A percentile compares a stretch with the other conserved stretches of the same genome.
Conservation (phyloP, 2,113 vertebrate species). For the Crotophaga sulcirostris region DNA sequence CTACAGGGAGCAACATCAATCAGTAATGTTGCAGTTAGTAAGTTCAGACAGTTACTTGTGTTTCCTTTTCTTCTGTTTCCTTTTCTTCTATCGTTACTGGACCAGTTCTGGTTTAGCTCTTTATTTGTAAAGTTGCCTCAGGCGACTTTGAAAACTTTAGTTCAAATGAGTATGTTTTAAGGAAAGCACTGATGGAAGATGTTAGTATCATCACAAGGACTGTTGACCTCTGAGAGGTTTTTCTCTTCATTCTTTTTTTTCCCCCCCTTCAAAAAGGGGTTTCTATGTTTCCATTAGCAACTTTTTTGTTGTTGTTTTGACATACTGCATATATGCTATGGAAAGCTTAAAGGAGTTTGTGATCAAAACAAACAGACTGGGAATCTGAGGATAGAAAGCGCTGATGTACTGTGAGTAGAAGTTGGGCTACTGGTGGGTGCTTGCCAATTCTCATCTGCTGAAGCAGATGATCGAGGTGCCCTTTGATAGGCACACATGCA, state of each 20-base stretch:
- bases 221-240: neutral
- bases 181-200: neutral
- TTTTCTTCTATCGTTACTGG: neutral
- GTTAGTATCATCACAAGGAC: neutral
- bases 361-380: neutral
- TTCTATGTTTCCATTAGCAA: neutral
- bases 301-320: neutral
- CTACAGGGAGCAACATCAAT: neutral
- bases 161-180: neutral
- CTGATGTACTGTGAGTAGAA: neutral
- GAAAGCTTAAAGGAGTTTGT: neutral
- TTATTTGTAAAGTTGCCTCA: neutral
- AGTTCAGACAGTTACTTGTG: neutral
- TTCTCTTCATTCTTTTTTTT: neutral
- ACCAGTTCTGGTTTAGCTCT: neutral
- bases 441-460: neutral
- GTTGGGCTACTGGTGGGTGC: neutral
- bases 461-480: neutral
- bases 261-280: neutral
- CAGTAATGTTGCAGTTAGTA: neutral
- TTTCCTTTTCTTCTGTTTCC: neutral
- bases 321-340: neutral
- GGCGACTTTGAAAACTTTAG: neutral
- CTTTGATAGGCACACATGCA: rapidly evolving
- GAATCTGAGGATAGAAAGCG: neutral